Evolutionary conservation across 2,888 invertebrate genomes (phyloP).

Genomic region (Dromius quadrimaculatus): DNA sequence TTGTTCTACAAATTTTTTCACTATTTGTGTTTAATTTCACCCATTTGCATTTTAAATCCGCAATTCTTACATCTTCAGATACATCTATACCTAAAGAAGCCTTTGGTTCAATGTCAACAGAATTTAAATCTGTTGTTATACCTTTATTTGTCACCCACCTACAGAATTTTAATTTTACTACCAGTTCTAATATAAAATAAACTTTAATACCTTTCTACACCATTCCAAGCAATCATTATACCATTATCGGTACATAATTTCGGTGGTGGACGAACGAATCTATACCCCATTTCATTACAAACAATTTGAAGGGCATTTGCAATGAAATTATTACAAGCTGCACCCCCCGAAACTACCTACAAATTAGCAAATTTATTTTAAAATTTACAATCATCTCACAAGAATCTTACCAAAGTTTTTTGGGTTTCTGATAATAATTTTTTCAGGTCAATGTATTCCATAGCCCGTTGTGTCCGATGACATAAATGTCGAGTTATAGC

Average conservation of each 20-base stretch:
- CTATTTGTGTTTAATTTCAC: conserved; percentile 61
- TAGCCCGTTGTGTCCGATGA: conserved; percentile 85
- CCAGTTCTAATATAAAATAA: conserved; percentile 13
- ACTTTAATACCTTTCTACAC: conserved; percentile 77
- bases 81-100: conserved; percentile 75
- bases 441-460: conserved; percentile 76
- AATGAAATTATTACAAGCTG: conserved; percentile 92
- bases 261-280: conserved; percentile 82
- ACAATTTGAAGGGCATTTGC: conserved; percentile 76
- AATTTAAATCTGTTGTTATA: conserved; percentile 69
- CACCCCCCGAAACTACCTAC: conserved; percentile 95
- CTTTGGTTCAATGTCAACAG: conserved; percentile 72
- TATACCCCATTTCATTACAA: conserved; percentile 75
- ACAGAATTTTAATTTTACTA: conserved; percentile 53
- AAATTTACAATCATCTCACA: conserved; percentile 6
- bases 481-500: conserved; percentile 82
- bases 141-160: conserved; percentile 63
- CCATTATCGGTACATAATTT: conserved; percentile 97
- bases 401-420: conserved; percentile 70
- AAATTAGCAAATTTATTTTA: conserved; percentile 53
- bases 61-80: conserved; percentile 70
- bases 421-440: conserved; percentile 72
- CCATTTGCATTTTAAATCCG: conserved; percentile 71
- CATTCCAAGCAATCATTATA: conserved; percentile 99
- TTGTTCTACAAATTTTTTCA: conserved; percentile 41